Evolutionary conservation across 2,113 vertebrate species (phyloP), one percentile per base, ranked within the genome.

Genomic region (Gila orcuttii): DNA sequence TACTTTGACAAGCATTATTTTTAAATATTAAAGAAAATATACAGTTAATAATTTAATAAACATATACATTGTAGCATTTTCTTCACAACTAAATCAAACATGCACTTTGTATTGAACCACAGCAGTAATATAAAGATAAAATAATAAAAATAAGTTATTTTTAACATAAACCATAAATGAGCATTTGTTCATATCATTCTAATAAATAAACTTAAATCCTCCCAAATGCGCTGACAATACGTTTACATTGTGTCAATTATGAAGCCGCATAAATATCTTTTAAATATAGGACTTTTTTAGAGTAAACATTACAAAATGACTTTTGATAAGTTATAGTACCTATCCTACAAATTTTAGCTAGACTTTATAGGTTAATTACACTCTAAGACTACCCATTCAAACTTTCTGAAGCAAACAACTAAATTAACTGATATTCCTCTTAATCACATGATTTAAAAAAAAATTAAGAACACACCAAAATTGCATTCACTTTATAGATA

Each of bases 301-400:
- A 62, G 21, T 64, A 80, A 45, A 64, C 39, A 28, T 39, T 64
- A 66, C 39, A 62, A 42, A 79, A 62, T 21, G 21, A 73, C 4
- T 79, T 59, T 79, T 79, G 2, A 39, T 71, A 42, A 42, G 62
- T 64, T 28, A 64, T 42, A 33, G 15, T 42, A 62, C 25, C n/a
- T 19, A 45, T 64, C 13, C 78, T 64, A 31, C 39, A 64, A 11
- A 15, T 31, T 64, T 79, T 28, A 64, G 23, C 4, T 45, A 64
- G 13, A 42, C n/a, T 28, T 28, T 28, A 9, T 25, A 19, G 17
- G 0, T 62, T 45, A 80, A 80, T 23, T 62, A 47, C 59, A 64
- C n/a, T 45, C 28, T 64, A 11, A 28, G 59, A 11, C 79, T 62
- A 42, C 12, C n/a, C 79, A 81, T 81, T 59, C 79, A 81, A 19